These are phyloP conservation scores for Apis cerana DNA, from an alignment of 1,140 invertebrate genomes.

Conservation along the genomic window DNA sequence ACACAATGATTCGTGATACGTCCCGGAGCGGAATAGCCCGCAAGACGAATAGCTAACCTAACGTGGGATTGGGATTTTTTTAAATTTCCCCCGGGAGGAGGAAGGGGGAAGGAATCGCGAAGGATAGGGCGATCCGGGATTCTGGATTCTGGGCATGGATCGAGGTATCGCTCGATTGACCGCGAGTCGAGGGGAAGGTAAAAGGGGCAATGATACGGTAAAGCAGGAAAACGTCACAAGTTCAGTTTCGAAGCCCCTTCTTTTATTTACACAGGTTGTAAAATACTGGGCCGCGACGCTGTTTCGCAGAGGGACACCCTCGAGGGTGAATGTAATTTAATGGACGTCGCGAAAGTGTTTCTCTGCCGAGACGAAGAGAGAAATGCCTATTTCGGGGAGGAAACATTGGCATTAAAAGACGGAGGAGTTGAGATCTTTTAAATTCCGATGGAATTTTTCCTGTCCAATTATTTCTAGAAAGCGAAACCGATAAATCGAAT, in stretches of 20 bases:
- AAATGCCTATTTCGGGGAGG: not conserved
- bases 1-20: conserved; percentile 4
- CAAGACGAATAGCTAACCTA: not conserved
- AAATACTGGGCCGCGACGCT: conserved; percentile 13
- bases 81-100: conserved; percentile 58
- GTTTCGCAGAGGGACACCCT: not conserved
- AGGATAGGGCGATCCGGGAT: not conserved
- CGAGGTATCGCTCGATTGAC: conserved; percentile 40
- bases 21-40: not conserved
- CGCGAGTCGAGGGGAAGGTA: conserved; percentile 2
- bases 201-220: conserved; percentile 49
- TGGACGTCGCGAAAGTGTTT: not conserved
- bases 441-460: too few relatives aligned
- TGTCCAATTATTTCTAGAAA: too few relatives aligned
- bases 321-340: not conserved
- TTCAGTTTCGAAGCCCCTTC: not conserved
- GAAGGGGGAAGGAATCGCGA: conserved; percentile 13
- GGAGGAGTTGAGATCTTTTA: too few relatives aligned
- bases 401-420: not conserved
- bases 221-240: conserved; percentile 12
- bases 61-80: conserved; percentile 51
- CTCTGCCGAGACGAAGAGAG: not conserved
- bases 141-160: conserved; percentile 23
- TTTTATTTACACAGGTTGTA: conserved; percentile 45
- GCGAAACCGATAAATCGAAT: too few relatives aligned